Percentiles rank a stretch among this genome's conserved stretches.
Conservation (phyloP, 2,888 invertebrate species). For the Brachynemurus nebulosus region DNA sequence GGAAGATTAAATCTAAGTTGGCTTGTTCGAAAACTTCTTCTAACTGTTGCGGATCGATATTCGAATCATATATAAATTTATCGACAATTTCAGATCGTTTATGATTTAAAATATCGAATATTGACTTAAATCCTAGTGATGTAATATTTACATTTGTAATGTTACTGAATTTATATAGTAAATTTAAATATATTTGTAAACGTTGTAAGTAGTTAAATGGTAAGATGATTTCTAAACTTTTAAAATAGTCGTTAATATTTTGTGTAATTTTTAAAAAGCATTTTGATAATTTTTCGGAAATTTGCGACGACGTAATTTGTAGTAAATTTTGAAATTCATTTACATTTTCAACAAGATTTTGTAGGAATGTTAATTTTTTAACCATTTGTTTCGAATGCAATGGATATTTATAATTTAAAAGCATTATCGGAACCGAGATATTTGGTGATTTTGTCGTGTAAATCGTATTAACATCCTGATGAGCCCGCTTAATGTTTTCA, state of each 20-base stretch:
- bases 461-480: constrained; percentile 19
- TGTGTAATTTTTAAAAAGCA: constrained; percentile 22
- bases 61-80: constrained; percentile 46
- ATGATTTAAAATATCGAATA: constrained; percentile 38
- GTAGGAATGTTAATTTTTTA: constrained; percentile 11
- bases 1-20: constrained; percentile 59
- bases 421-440: constrained; percentile 21
- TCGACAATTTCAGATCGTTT: constrained; percentile 48
- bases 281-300: constrained; percentile 31
- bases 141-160: constrained; percentile 28
- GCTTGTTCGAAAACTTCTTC: constrained; percentile 53
- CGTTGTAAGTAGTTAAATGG: constrained; percentile 36
- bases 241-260: constrained; percentile 16
- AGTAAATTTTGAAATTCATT: constrained; percentile 24
- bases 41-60: constrained; percentile 50
- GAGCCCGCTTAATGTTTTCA: constrained; percentile 22
- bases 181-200: constrained; percentile 43
- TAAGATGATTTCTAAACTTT: constrained; percentile 24
- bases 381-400: constrained; percentile 21
- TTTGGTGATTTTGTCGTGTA: constrained; percentile 11
- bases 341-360: constrained; percentile 13
- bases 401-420: constrained; percentile 22
- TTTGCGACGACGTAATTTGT: constrained; percentile 24
- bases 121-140: too few relatives aligned
- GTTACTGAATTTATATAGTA: constrained; percentile 35